These are phyloP conservation scores for Brachionus plicatilis DNA, from an alignment of 1,140 invertebrate genomes.

Conservation along the genomic window DNA sequence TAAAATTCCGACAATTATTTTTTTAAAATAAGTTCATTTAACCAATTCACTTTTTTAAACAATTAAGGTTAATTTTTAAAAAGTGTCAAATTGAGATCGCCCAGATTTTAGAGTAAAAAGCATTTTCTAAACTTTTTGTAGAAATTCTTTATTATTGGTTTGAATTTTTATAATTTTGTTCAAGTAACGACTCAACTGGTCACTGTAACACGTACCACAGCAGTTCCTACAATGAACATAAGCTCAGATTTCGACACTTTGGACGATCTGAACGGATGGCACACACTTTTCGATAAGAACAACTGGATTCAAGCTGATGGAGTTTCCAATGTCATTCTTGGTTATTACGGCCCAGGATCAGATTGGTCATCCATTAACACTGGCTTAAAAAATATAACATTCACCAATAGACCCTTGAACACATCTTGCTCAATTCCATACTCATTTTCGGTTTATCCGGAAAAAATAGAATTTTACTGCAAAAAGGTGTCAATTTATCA, in stretches of 20 bases:
- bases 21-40: too few relatives aligned
- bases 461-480: background rate
- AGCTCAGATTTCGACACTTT: conserved; percentile 3
- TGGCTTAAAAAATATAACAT: background rate
- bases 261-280: background rate
- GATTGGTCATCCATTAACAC: conserved; percentile 12
- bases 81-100: too few relatives aligned
- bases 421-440: background rate
- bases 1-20: too few relatives aligned
- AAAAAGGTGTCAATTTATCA: background rate
- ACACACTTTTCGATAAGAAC: background rate
- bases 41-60: too few relatives aligned
- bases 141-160: too few relatives aligned
- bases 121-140: too few relatives aligned
- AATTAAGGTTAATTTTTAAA: too few relatives aligned
- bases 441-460: background rate
- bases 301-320: conserved; percentile 7
- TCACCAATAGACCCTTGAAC: background rate
- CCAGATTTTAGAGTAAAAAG: too few relatives aligned
- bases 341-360: background rate
- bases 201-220: background rate
- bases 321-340: background rate
- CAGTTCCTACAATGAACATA: background rate
- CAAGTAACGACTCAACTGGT: background rate
- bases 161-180: background rate